Percentiles rank a stretch among this genome's conserved stretches.
Evolutionary conservation across 2,113 vertebrate species (phyloP).

Genomic region (Pteronura brasiliensis): DNA sequence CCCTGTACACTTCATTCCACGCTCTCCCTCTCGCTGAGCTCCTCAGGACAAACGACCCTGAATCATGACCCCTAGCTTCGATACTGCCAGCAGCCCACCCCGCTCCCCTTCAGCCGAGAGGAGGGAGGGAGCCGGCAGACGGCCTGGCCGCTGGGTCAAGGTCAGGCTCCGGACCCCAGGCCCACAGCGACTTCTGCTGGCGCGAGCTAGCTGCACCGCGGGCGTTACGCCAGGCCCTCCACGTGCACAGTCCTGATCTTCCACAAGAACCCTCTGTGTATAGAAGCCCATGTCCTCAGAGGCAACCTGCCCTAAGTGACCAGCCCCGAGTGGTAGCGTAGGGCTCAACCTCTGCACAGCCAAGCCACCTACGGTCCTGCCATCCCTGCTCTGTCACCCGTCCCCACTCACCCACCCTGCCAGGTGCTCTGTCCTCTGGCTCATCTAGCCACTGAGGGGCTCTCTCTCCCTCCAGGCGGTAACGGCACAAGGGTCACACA

Average conservation of each 20-base stretch:
- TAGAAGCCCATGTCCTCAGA: not conserved
- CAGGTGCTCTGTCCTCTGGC: not conserved
- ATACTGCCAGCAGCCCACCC: too few species aligned
- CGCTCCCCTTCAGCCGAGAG: not conserved
- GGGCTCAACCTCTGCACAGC: not conserved
- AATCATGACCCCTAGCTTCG: not conserved
- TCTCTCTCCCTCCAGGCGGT: not conserved
- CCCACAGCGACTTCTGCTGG: too few species aligned
- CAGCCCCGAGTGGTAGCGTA: not conserved
- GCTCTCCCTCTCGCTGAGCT: too few species aligned
- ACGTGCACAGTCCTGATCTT: not conserved
- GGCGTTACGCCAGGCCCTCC: not conserved
- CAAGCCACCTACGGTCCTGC: not conserved
- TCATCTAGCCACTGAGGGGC: not conserved
- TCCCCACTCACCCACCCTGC: not conserved
- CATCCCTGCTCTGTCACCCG: not conserved
- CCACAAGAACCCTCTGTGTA: not conserved
- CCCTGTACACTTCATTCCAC: not conserved
- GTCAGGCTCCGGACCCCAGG: not conserved
- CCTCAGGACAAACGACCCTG: not conserved
- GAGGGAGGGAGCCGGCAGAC: not conserved
- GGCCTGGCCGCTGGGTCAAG: fast-evolving
- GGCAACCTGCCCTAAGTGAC: not conserved
- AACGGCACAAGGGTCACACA: not conserved
- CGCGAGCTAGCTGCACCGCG: fast-evolving